phyloP scores from a whole-genome alignment of 2,797 vertebrate genomes.

The Cossypha caffra region DNA sequence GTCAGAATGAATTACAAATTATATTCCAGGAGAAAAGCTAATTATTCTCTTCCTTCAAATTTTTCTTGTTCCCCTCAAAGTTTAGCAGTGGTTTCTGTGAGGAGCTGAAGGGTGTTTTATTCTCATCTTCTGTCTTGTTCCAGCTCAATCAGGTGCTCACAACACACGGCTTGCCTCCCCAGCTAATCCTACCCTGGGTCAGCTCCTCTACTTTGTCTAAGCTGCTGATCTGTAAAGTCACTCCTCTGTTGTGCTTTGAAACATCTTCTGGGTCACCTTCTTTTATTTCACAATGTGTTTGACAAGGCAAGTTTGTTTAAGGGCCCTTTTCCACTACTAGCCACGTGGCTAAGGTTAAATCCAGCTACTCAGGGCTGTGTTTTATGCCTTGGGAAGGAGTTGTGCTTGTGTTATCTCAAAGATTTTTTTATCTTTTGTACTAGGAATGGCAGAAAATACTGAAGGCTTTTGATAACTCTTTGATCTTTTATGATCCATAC shows the following conservation, averaged over 20 bases:
- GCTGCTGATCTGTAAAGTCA: slow-evolving; percentile 28
- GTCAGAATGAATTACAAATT: not conserved
- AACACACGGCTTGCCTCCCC: not conserved
- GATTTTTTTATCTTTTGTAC: not conserved
- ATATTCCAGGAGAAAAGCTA: not conserved
- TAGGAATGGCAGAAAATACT: not conserved
- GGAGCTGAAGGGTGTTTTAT: not conserved
- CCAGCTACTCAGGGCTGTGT: not conserved
- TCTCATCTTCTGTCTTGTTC: not conserved
- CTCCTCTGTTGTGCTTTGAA: not conserved
- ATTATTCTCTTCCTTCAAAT: slow-evolving; percentile 2
- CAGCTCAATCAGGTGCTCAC: not conserved
- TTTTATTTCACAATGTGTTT: not conserved
- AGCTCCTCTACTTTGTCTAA: slow-evolving; percentile 15
- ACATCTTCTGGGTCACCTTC: slow-evolving; percentile 24
- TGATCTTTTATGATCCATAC: not conserved
- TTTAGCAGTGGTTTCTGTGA: not conserved
- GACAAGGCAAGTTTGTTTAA: slow-evolving; percentile 22
- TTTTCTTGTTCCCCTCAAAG: not conserved
- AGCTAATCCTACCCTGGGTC: slow-evolving; percentile 26
- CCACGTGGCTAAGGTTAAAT: not conserved
- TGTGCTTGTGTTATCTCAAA: not conserved
- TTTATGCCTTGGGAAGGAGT: not conserved
- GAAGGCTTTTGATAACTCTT: not conserved
- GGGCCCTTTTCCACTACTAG: not conserved